A percentile compares a stretch with the other conserved stretches of the same genome.
These are phyloP conservation scores for Ageneiosus marmoratus DNA, from an alignment of 2,113 vertebrate species.

Conservation along the genomic window DNA sequence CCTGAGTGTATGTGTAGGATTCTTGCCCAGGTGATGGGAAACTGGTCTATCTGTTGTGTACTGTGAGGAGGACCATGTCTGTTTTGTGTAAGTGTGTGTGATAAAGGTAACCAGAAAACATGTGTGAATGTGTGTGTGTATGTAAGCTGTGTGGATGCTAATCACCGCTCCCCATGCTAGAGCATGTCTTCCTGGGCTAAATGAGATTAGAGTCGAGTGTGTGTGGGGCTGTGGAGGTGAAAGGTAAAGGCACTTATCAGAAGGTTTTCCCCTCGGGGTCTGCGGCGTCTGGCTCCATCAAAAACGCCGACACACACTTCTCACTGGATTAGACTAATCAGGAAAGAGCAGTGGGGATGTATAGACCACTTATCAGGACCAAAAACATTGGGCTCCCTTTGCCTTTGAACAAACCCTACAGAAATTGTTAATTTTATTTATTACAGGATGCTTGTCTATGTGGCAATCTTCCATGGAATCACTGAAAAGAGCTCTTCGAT, in stretches of 20 bases:
- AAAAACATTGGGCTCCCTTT: slow-evolving; percentile 78
- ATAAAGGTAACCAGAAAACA: slow-evolving; percentile 31
- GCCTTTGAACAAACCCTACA: slow-evolving; percentile 81
- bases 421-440: slow-evolving; percentile 85
- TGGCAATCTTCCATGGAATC: slow-evolving; percentile 82
- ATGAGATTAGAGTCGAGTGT: slow-evolving; percentile 76
- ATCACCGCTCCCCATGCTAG: slow-evolving; percentile 71
- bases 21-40: slow-evolving; percentile 3
- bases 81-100: slow-evolving; percentile 25
- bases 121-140: slow-evolving; percentile 34
- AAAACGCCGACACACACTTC: slow-evolving; percentile 76
- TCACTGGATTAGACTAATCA: slow-evolving; percentile 85
- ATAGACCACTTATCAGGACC: slow-evolving; percentile 77
- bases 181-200: slow-evolving; percentile 75
- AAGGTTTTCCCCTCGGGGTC: slow-evolving; percentile 72
- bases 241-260: slow-evolving; percentile 85
- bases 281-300: slow-evolving; percentile 77
- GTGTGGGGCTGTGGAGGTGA: slow-evolving; percentile 79
- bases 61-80: slow-evolving; percentile 15
- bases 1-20: neutral
- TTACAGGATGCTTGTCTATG: slow-evolving; percentile 78
- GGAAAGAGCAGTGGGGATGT: slow-evolving; percentile 73
- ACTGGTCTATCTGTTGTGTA: neutral
- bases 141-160: slow-evolving; percentile 70
- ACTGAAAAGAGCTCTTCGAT: slow-evolving; percentile 72